Evolutionary conservation across 2,888 invertebrate species (phyloP).

Genomic region (Phasia obesa): DNA sequence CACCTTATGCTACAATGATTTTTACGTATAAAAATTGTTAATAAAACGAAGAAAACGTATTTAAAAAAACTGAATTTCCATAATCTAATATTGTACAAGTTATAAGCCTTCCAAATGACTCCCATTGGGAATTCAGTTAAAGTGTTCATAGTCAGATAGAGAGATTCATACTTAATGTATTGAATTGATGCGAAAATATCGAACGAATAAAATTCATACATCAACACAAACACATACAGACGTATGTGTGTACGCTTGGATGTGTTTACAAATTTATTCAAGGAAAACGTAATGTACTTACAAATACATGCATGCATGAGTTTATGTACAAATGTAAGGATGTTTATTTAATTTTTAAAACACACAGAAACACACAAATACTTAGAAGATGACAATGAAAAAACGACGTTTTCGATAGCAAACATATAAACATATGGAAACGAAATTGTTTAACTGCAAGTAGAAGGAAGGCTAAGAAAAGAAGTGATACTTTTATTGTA

Average conservation of each 20-base stretch:
- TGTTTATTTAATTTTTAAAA: constrained; percentile 6
- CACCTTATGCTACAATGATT: constrained; percentile 68
- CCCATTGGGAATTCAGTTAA: constrained; percentile 73
- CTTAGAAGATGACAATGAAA: constrained; percentile 13
- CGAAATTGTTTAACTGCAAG: constrained; percentile 47
- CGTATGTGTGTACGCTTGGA: neutral
- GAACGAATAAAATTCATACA: constrained; percentile 19
- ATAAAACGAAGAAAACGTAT: constrained; percentile 64
- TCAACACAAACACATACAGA: neutral
- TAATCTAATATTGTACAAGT: constrained; percentile 74
- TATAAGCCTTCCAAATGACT: constrained; percentile 74
- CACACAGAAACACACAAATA: constrained; percentile 1
- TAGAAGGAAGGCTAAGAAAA: constrained; percentile 1
- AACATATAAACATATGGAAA: constrained; percentile 49
- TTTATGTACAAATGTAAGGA: constrained; percentile 16
- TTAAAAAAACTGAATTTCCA: constrained; percentile 70
- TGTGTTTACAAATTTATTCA: constrained; percentile 68
- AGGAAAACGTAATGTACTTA: constrained; percentile 64
- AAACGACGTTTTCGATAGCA: constrained; percentile 4
- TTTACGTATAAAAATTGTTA: constrained; percentile 71
- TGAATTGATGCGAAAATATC: constrained; percentile 64
- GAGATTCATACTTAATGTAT: constrained; percentile 66
- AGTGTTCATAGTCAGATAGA: constrained; percentile 65
- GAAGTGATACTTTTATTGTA: constrained; percentile 62
- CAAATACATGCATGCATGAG: constrained; percentile 46